Base-by-base conservation (phyloP, 2,888 invertebrate genomes). In the Blastobasis lacticolella region DNA sequence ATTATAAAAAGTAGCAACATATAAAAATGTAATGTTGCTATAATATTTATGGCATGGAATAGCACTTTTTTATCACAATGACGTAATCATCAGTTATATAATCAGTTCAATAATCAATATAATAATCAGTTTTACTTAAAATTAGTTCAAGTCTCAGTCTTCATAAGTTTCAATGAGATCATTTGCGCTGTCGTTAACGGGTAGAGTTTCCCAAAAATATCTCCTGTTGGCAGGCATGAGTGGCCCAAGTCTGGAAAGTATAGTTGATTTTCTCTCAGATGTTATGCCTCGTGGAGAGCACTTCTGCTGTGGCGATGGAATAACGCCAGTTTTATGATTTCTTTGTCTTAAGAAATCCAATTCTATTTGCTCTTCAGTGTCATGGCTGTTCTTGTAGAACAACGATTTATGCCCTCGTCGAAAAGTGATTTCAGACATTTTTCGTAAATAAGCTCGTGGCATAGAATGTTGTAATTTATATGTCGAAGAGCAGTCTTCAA, bases 341-440 rank as follows among this genome's bases (percentile, higher is more conserved):
- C 36, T 46, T 36, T 23, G 5, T 46, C 36, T 46, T 36, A 46
- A 36, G 36, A 46, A 46, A 46, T 46, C 46, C 36, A 46, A 36
- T 36, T 46, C 23, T 23, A 46, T 36, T 10, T 46, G 36, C 36
- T 36, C 46, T 8, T 46, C 46, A 46, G 46, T 9, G 36, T 36
- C 36, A 46, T 46, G 46, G 36, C 46, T 46, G 46, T 10, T 46
- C 36, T 46, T 46, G 36, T 46, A 46, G 36, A 46, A 46, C 8
- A 46, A 8, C 36, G 36, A 46, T 8, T 46, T 46, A 46, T 4
- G 9, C 36, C 46, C 46, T 46, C 46, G 42, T 49, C 57, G 52
- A 58, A 60, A 62, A 60, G 56, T 60, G 61, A 61, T 60, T 61
- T 64, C 57, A 53, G 60, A 58, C 55, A 58, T 60, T 52, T 61